Percentiles rank a stretch among this genome's conserved stretches.
Evolutionary conservation across 2,888 invertebrate species (phyloP).

Genomic region (Leucoptera coffeella): DNA sequence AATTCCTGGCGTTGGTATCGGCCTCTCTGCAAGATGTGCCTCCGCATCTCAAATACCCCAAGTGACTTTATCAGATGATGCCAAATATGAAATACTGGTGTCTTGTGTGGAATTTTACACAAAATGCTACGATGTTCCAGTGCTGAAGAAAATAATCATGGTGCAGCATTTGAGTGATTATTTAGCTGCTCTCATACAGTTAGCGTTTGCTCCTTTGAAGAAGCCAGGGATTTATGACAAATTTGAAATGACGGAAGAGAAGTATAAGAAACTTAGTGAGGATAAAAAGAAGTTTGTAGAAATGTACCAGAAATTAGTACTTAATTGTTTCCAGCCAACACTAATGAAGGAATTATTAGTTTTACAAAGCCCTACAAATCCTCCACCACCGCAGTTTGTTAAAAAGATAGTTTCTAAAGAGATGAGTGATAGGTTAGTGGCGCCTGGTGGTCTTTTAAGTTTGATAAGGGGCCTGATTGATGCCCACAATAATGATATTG

Average conservation of each 20-base stretch:
- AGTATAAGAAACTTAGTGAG: slow-evolving; percentile 37
- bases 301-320: slow-evolving; percentile 44
- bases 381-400: slow-evolving; percentile 57
- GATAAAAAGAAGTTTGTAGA: slow-evolving; percentile 45
- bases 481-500: slow-evolving; percentile 42
- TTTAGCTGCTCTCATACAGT: slow-evolving; percentile 62
- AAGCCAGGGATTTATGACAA: slow-evolving; percentile 41
- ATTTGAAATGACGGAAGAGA: slow-evolving; percentile 50
- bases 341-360: slow-evolving; percentile 66
- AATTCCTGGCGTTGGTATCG: slow-evolving; percentile 59
- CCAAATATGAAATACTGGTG: slow-evolving; percentile 44
- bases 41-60: slow-evolving; percentile 17
- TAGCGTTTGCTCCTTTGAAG: slow-evolving; percentile 60
- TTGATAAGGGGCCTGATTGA: slow-evolving; percentile 61
- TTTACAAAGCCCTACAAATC: slow-evolving; percentile 46
- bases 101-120: slow-evolving; percentile 40
- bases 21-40: slow-evolving; percentile 30
- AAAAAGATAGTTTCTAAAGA: slow-evolving; percentile 54
- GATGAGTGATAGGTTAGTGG: slow-evolving; percentile 52
- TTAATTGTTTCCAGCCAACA: slow-evolving; percentile 52
- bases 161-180: slow-evolving; percentile 54
- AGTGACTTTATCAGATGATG: slow-evolving; percentile 30
- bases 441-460: slow-evolving; percentile 58
- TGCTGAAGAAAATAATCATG: slow-evolving; percentile 50
- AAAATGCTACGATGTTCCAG: slow-evolving; percentile 34